Evolutionary conservation across 2,797 vertebrate genomes (phyloP).

Genomic region (Anabacerthia variegaticeps): DNA sequence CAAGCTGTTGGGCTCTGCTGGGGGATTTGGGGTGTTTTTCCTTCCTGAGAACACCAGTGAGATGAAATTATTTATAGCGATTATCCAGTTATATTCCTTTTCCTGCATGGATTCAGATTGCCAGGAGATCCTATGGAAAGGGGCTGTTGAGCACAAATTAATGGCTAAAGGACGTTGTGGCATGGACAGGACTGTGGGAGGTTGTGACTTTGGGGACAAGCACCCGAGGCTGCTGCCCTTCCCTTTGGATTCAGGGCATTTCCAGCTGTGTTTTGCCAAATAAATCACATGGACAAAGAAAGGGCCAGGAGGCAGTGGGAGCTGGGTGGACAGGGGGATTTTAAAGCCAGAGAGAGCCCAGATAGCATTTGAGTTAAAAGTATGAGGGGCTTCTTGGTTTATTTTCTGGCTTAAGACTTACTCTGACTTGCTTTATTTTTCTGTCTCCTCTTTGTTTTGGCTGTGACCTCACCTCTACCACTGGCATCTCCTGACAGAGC

Average conservation of each 20-base stretch:
- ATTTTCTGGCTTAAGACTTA: not conserved
- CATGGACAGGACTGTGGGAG: accelerated
- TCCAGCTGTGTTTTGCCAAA: not conserved
- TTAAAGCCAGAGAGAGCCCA: not conserved
- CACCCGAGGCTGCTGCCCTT: accelerated
- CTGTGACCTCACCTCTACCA: not conserved
- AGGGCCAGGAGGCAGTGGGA: not conserved
- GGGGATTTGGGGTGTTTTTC: not conserved
- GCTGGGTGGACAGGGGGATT: not conserved
- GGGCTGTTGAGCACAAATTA: accelerated
- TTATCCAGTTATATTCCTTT: accelerated
- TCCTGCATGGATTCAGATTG: accelerated
- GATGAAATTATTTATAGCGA: accelerated
- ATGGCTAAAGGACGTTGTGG: accelerated
- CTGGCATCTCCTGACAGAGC: slow-evolving; percentile 80
- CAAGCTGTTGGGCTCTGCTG: not conserved
- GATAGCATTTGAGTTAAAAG: not conserved
- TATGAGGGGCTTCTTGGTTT: not conserved
- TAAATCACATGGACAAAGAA: accelerated
- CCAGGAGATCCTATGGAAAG: not conserved
- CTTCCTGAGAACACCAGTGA: not conserved
- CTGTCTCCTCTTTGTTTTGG: slow-evolving; percentile 19
- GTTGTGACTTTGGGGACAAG: not conserved
- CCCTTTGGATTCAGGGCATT: not conserved
- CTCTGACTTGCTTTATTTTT: slow-evolving; percentile 64